Conservation (phyloP, 2,888 invertebrate species). For the Leptarthrus brevirostris region DNA sequence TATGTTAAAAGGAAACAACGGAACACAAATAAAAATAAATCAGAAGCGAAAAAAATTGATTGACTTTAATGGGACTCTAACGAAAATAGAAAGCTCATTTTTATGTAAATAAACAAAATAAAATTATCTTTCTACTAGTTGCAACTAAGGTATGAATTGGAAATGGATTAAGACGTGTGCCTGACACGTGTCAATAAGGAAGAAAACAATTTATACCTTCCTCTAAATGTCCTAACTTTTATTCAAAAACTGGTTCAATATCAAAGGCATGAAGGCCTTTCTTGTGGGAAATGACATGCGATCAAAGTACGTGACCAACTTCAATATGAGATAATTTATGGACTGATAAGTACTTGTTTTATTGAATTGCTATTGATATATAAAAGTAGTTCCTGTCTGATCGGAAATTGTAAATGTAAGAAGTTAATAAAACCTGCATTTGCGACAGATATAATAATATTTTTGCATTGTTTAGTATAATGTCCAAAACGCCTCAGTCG, state of each 20-base stretch:
- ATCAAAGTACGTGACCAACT: conserved; percentile 1
- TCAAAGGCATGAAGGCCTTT: neutral
- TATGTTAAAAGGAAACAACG: neutral
- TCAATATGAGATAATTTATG: conserved; percentile 8
- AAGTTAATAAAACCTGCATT: too few relatives aligned
- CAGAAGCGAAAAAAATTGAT: neutral
- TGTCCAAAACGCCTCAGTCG: too few relatives aligned
- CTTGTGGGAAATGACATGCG: neutral
- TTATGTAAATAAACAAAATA: conserved; percentile 1
- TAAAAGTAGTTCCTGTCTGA: too few relatives aligned
- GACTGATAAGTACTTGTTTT: neutral
- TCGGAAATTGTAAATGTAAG: too few relatives aligned
- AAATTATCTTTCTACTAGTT: conserved; percentile 24
- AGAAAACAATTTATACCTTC: conserved; percentile 10
- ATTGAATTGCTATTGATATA: too few relatives aligned
- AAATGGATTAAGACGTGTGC: conserved; percentile 12
- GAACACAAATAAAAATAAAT: conserved; percentile 15
- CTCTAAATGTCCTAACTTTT: neutral
- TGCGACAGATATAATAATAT: too few relatives aligned
- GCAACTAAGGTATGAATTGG: neutral
- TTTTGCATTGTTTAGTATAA: too few relatives aligned
- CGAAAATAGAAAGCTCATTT: conserved; percentile 26
- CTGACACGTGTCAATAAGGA: conserved; percentile 36
- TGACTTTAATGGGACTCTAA: neutral
- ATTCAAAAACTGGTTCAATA: conserved; percentile 13